Evolutionary conservation across 2,797 vertebrate species (phyloP).

Genomic region (Urocyon cinereoargenteus): DNA sequence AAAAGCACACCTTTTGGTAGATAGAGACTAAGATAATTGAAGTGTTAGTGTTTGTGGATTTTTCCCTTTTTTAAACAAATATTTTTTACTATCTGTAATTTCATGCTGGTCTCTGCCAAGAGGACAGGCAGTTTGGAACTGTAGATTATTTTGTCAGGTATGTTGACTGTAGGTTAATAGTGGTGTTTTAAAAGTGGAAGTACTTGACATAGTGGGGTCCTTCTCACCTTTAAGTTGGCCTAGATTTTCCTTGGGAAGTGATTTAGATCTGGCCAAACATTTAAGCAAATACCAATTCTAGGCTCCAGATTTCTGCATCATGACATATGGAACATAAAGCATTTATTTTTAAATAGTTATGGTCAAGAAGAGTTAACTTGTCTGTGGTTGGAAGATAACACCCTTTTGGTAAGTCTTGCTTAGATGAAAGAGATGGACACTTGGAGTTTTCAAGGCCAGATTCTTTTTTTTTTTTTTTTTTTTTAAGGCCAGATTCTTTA

Average conservation of each 20-base stretch:
- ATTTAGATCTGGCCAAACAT: neutral
- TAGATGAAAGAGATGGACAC: neutral
- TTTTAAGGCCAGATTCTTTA: neutral
- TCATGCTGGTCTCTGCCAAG: neutral
- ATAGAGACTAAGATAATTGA: neutral
- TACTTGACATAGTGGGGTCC: neutral
- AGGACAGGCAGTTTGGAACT: neutral
- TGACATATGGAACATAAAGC: neutral
- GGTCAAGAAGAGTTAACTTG: neutral
- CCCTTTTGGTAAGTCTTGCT: neutral
- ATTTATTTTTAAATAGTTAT: neutral
- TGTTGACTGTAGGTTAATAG: neutral
- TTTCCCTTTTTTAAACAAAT: neutral
- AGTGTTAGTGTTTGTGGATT: neutral
- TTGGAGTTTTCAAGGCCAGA: neutral
- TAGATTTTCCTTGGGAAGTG: neutral
- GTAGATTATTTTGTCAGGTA: neutral
- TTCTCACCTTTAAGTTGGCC: neutral
- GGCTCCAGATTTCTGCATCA: neutral
- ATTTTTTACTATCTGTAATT: neutral
- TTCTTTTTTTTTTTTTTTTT: too few species aligned
- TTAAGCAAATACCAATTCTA: neutral
- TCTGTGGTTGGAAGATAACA: neutral
- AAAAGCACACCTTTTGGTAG: neutral
- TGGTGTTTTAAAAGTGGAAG: neutral